phyloP scores from a whole-genome alignment of 2,888 invertebrate genomes.

The Athetis lepigone region DNA sequence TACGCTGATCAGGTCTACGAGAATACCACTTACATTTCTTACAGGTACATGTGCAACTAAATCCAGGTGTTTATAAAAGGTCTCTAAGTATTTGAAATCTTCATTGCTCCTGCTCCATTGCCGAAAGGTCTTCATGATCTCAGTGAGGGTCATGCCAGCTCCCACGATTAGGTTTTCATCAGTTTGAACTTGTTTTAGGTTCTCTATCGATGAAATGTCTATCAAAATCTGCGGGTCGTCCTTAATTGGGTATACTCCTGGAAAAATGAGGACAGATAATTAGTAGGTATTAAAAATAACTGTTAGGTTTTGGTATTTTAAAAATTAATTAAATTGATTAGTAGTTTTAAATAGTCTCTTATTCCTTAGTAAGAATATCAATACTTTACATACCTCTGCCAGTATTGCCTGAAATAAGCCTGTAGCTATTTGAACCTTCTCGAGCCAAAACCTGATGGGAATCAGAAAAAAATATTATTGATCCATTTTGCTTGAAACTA shows the following conservation, averaged over 20 bases:
- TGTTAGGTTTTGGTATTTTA: no score
- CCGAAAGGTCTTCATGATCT: constrained; percentile 87
- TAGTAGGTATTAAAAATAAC: no score
- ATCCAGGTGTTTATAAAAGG: constrained; percentile 92
- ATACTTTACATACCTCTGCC: constrained; percentile 93
- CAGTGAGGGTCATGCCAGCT: constrained; percentile 90
- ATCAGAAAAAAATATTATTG: background rate
- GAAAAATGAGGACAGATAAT: constrained; percentile 44
- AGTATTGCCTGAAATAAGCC: constrained; percentile 94
- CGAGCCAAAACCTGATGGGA: constrained; percentile 81
- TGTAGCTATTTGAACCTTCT: constrained; percentile 86
- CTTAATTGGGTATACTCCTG: constrained; percentile 85
- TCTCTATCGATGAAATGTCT: constrained; percentile 91
- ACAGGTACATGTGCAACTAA: constrained; percentile 93
- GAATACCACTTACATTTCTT: constrained; percentile 91
- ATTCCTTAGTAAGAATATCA: background rate
- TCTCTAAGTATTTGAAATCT: constrained; percentile 91
- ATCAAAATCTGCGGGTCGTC: constrained; percentile 88
- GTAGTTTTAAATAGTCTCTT: no score
- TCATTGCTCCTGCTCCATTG: constrained; percentile 76
- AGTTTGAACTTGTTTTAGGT: constrained; percentile 80
- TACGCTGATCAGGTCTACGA: background rate
- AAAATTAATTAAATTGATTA: no score
- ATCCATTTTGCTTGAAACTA: no score
- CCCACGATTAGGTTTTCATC: constrained; percentile 89